phyloP scores from a whole-genome alignment of 1,140 invertebrate genomes.

The Cydia strobilella region DNA sequence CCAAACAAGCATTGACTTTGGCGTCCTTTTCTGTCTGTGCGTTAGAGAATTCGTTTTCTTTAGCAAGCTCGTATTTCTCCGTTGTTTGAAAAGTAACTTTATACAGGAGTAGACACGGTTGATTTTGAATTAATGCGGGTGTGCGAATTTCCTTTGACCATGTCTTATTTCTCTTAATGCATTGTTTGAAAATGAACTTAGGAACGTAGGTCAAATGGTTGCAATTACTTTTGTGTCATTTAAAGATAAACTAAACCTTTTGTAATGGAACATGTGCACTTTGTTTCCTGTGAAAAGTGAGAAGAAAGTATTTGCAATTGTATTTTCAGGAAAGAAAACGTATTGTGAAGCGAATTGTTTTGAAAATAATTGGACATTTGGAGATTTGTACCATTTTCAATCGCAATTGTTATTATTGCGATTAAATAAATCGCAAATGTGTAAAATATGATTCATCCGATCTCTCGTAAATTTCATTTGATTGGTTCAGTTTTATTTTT shows the following conservation, averaged over 20 bases:
- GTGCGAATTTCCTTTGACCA: neutral
- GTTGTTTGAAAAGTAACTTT: neutral
- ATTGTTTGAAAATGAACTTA: conserved; percentile 1
- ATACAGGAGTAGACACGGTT: neutral
- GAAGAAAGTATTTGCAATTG: neutral
- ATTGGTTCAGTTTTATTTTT: neutral
- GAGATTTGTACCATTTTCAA: too few species aligned
- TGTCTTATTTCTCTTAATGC: neutral
- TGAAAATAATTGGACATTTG: neutral
- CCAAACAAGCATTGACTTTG: conserved; percentile 16
- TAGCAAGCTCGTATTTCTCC: neutral
- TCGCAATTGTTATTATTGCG: too few species aligned
- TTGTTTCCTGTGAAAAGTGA: neutral
- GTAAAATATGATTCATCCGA: neutral
- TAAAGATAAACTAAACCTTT: conserved; percentile 1
- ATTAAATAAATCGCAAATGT: too few species aligned
- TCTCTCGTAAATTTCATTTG: neutral
- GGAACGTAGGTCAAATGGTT: neutral
- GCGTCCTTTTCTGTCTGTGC: conserved; percentile 17
- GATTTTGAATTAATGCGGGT: neutral
- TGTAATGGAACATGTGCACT: conserved; percentile 6
- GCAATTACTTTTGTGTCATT: neutral
- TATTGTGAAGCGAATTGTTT: neutral
- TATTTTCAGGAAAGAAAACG: neutral
- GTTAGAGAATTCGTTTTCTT: neutral